Evolutionary conservation across 2,797 vertebrate species (phyloP), one percentile per base, ranked within the genome.

Genomic region (Hemibagrus guttatus): DNA sequence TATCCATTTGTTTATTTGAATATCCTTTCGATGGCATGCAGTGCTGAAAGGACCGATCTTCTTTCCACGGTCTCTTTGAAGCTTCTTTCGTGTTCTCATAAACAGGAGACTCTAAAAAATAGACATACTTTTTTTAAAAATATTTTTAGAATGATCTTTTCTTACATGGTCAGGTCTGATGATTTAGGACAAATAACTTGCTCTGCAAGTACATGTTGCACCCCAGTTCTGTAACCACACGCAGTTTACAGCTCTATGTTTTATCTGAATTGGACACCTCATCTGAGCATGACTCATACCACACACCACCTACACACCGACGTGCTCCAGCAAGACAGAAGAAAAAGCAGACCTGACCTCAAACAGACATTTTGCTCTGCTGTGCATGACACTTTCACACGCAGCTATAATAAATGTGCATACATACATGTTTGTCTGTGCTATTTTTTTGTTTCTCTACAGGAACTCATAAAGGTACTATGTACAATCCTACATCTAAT

Each of bases 1-100:
- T 39, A 42, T 74, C 35, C 16, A 5, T 75, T 39, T 82, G 69
- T 66, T 85, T 81, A 12, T 46, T 61, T 78, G 42, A 74, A 66
- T 72, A n/a, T 54, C 64, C 72, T n/a, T 87, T 86, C 8, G 26
- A 59, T 12, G 61, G n/a, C 13, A 49, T 69, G 42, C n/a, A 16
- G 1, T 11, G 54, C 0, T 49, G 52, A 52, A 79, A 59, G 16
- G 71, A 83, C 1, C 14, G 26, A 11, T 87, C 54, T 54, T 59
- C 86, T 23, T 84, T 71, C 68, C 39, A 8, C 3, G 1, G 3
- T 54, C 31, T 64, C 59, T 66, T 84, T 13, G 8, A 13, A 4
- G 39, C n/a, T 9, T 61, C 28, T 4, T 7, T n/a, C 16, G 89
- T 89, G 83, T 91, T 91, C 69, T 88, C 88, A 76, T 91, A 91